These are phyloP conservation scores for Sardina pilchardus DNA, from an alignment of 2,113 vertebrate species.

Conservation along the genomic window DNA sequence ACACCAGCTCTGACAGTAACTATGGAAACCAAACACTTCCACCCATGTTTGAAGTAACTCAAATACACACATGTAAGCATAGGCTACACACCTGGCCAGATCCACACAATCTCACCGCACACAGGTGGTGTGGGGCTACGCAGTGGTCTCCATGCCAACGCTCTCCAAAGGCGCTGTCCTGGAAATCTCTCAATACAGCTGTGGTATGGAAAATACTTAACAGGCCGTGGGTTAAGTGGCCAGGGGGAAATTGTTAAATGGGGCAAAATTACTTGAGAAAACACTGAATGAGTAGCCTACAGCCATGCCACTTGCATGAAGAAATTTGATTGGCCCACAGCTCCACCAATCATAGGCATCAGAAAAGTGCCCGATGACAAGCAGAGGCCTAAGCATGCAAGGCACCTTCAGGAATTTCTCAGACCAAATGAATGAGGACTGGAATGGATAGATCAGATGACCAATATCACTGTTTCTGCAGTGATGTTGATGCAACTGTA, in stretches of 20 bases:
- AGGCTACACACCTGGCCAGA: slow-evolving; percentile 39
- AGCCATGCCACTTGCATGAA: slow-evolving; percentile 45
- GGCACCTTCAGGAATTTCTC: background rate
- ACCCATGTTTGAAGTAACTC: slow-evolving; percentile 50
- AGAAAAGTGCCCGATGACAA: background rate
- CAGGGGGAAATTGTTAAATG: slow-evolving; percentile 76
- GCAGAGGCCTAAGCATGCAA: background rate
- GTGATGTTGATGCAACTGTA: too few species aligned
- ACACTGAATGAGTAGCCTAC: slow-evolving; percentile 57
- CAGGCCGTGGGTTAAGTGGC: slow-evolving; percentile 64
- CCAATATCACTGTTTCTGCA: background rate
- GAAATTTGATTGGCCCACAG: slow-evolving; percentile 3
- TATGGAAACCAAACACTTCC: slow-evolving; percentile 49
- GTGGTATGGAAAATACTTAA: slow-evolving; percentile 76
- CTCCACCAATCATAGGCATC: slow-evolving; percentile 1
- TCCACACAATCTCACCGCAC: slow-evolving; percentile 43
- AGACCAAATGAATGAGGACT: background rate
- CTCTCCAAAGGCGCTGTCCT: slow-evolving; percentile 59
- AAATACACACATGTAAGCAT: background rate
- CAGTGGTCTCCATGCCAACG: slow-evolving; percentile 57
- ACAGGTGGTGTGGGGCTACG: slow-evolving; percentile 53
- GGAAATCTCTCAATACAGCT: slow-evolving; percentile 66
- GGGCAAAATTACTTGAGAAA: slow-evolving; percentile 70
- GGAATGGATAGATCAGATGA: background rate
- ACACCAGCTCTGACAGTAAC: background rate